A percentile compares a stretch with the other conserved stretches of the same genome.
phyloP scores from a whole-genome alignment of 2,113 vertebrate species.

The Corydoras sp. region DNA sequence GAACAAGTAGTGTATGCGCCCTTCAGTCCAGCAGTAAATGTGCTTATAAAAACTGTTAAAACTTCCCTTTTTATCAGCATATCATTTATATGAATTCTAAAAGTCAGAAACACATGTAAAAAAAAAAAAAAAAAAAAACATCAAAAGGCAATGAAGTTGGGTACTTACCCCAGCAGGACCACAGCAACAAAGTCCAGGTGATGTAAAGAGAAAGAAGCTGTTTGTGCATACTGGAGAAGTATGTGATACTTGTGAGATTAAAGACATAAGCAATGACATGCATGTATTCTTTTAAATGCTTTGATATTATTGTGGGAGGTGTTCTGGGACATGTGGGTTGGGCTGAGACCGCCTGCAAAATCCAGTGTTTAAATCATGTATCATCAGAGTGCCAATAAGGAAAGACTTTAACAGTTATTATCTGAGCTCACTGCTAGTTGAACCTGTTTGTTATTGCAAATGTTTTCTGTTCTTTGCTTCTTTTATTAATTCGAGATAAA shows the following conservation, averaged over 20 bases:
- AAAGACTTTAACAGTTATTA: no score
- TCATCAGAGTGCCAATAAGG: no score
- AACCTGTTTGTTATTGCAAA: no score
- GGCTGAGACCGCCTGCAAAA: background rate
- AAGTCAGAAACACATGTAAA: background rate
- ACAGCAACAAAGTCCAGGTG: slow-evolving; percentile 34
- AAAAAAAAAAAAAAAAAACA: background rate
- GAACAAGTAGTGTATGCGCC: no score
- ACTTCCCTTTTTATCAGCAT: no score
- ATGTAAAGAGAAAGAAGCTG: slow-evolving; percentile 35
- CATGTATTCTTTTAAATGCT: background rate
- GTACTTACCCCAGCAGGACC: slow-evolving; percentile 44
- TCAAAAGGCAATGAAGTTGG: background rate
- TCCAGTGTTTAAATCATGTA: no score
- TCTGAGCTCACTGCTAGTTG: no score
- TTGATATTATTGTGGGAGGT: background rate
- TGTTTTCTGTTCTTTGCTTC: no score
- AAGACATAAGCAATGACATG: background rate
- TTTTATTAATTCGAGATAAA: no score
- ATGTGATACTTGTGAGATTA: background rate
- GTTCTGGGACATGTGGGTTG: background rate
- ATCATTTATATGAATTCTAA: background rate
- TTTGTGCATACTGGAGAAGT: slow-evolving; percentile 38
- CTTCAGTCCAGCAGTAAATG: no score
- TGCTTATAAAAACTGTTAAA: no score